Conservation (phyloP, 2,888 invertebrate species). For the Steinernema carpocapsae region DNA sequence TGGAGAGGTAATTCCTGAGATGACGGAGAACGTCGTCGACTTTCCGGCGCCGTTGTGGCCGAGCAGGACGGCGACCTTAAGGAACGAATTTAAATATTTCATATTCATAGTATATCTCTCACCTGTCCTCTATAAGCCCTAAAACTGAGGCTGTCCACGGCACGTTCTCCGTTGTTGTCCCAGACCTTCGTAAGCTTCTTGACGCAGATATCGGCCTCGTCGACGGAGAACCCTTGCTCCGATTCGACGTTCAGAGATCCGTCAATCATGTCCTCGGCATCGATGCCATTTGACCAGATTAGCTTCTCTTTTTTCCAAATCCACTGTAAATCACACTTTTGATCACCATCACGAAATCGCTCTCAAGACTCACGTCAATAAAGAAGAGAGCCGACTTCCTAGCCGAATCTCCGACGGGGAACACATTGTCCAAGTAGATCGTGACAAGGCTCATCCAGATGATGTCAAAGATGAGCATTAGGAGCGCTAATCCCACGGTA, state of each 20-base stretch:
- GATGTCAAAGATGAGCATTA: conserved; percentile 63
- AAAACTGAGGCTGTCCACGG: conserved; percentile 61
- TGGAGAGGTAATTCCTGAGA: conserved; percentile 57
- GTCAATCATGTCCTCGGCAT: conserved; percentile 26
- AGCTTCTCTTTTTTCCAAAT: not conserved
- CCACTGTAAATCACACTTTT: not conserved
- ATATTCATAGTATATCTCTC: not conserved
- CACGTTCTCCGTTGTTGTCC: conserved; percentile 57
- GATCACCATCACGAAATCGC: not conserved
- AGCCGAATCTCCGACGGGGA: conserved; percentile 51
- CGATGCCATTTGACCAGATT: conserved; percentile 33
- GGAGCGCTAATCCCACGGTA: conserved; percentile 56
- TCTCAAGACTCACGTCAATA: conserved; percentile 39
- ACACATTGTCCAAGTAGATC: conserved; percentile 50
- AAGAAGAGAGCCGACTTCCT: conserved; percentile 48
- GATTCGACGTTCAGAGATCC: conserved; percentile 49
- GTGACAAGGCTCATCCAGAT: conserved; percentile 45
- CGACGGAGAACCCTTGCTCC: conserved; percentile 48
- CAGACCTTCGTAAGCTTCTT: conserved; percentile 56
- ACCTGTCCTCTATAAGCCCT: conserved; percentile 62
- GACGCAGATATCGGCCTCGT: conserved; percentile 57
- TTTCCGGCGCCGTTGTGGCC: conserved; percentile 68
- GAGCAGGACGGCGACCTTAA: conserved; percentile 63
- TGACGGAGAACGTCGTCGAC: conserved; percentile 52
- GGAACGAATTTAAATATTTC: not conserved